Evolutionary conservation across 2,113 vertebrate genomes (phyloP).

Genomic region (Manacus vitellinus): DNA sequence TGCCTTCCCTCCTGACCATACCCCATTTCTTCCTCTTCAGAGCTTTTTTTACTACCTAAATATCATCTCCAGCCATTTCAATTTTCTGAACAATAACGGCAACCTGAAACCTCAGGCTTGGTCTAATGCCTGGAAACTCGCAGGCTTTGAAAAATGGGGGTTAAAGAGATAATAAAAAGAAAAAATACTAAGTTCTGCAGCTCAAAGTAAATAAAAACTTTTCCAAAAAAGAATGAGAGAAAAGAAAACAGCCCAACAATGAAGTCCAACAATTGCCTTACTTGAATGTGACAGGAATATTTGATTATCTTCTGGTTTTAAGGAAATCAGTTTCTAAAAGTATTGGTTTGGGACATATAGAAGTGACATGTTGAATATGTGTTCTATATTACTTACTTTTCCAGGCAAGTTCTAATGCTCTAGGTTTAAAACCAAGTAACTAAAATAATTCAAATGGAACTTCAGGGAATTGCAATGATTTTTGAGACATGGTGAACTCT

Average conservation of each 20-base stretch:
- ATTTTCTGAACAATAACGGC: not conserved
- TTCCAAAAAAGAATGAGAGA: not conserved
- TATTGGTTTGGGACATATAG: not conserved
- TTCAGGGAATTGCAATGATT: not conserved
- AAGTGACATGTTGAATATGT: not conserved
- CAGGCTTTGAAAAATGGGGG: not conserved
- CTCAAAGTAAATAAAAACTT: not conserved
- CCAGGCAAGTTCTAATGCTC: not conserved
- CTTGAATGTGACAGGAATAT: not conserved
- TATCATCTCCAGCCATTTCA: not conserved
- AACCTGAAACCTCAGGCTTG: not conserved
- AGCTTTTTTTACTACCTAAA: not conserved
- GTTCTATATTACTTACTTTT: not conserved
- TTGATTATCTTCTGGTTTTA: not conserved
- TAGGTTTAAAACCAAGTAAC: not conserved
- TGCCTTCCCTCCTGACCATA: not conserved
- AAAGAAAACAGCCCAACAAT: not conserved
- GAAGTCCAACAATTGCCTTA: not conserved
- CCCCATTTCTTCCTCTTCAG: not conserved
- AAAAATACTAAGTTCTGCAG: not conserved
- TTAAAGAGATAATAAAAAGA: not conserved
- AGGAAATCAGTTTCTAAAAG: conserved; percentile 19
- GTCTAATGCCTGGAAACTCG: not conserved
- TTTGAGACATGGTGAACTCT: not conserved
- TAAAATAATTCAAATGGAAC: not conserved